These are phyloP conservation scores for Cebuella pygmaea DNA, from an alignment of 2,797 vertebrate species.

Conservation along the genomic window DNA sequence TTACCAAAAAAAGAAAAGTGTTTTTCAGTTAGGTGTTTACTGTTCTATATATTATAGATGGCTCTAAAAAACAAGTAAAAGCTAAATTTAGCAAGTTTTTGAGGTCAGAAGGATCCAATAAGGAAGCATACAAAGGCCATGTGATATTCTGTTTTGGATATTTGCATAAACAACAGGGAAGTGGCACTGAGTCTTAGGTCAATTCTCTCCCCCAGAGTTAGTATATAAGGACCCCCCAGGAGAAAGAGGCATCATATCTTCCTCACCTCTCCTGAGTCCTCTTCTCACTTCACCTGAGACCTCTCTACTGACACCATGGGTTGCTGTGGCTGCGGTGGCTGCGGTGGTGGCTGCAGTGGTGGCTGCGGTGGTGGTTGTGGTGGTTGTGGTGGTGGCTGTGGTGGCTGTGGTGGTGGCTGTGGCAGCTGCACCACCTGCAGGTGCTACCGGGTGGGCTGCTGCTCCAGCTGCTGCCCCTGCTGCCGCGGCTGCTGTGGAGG, in stretches of 20 bases:
- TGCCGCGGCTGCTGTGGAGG: not conserved
- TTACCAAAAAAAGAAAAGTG: not conserved
- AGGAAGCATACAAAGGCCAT: constrained; percentile 6
- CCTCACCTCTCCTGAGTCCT: not conserved
- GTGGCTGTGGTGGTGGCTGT: not conserved
- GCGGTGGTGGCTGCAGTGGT: rapidly evolving
- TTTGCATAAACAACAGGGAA: not conserved
- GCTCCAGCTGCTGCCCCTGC: not conserved
- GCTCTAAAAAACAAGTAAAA: not conserved
- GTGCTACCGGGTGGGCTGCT: not conserved
- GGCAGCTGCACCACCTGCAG: not conserved
- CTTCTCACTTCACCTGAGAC: not conserved
- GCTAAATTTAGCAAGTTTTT: not conserved
- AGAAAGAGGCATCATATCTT: not conserved
- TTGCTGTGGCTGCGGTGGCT: not conserved
- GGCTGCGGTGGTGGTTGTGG: rapidly evolving
- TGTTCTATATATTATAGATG: not conserved
- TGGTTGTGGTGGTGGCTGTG: rapidly evolving
- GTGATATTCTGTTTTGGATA: not conserved
- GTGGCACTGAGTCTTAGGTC: not conserved
- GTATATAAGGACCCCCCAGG: not conserved
- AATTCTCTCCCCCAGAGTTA: not conserved
- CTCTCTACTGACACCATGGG: constrained; percentile 13
- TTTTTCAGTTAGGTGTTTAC: not conserved
- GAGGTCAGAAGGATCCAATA: not conserved